These are phyloP conservation scores for Matsumurasca onukii DNA, from an alignment of 1,140 invertebrate genomes.

Conservation along the genomic window DNA sequence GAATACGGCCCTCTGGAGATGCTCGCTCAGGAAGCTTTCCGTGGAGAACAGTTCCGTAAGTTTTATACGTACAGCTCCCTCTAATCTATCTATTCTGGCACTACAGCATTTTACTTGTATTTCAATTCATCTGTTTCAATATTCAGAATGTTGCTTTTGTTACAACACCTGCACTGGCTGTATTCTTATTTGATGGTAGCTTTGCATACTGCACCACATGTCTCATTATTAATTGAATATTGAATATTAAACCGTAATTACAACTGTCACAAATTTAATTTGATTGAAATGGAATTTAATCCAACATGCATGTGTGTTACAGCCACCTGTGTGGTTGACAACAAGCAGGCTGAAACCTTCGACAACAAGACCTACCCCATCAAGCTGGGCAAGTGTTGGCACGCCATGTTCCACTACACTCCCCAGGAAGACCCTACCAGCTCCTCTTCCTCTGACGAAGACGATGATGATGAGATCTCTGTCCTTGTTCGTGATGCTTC, in stretches of 20 bases:
- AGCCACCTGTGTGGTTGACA: conserved; percentile 61
- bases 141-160: too few species aligned
- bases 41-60: conserved; percentile 12
- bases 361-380: conserved; percentile 58
- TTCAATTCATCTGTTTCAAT: too few species aligned
- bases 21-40: conserved; percentile 43
- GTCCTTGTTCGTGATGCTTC: conserved; percentile 48
- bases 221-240: too few species aligned
- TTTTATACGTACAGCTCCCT: not conserved
- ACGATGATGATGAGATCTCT: conserved; percentile 42
- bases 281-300: too few species aligned
- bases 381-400: conserved; percentile 55
- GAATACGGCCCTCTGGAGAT: conserved; percentile 47
- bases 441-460: conserved; percentile 29
- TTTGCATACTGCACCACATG: too few species aligned
- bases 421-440: conserved; percentile 43
- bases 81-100: too few species aligned
- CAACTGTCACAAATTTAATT: too few species aligned
- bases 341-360: conserved; percentile 57
- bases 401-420: conserved; percentile 58
- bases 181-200: too few species aligned
- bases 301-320: conserved; percentile 42
- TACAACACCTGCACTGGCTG: too few species aligned
- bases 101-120: too few species aligned
- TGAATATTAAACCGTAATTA: too few species aligned